These are phyloP conservation scores for Standfussiana lucernea DNA, from an alignment of 2,888 invertebrate genomes.

Conservation along the genomic window DNA sequence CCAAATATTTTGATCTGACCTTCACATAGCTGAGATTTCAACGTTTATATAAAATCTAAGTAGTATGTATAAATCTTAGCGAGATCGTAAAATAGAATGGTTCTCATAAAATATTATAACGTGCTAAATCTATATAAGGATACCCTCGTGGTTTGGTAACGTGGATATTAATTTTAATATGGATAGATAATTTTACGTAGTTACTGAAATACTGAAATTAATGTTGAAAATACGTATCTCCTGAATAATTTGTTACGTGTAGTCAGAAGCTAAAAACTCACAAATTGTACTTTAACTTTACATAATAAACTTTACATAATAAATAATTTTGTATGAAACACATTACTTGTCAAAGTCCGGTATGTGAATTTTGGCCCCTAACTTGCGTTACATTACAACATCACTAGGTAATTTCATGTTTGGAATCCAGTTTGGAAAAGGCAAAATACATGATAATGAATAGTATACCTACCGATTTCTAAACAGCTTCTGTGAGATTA, in stretches of 20 bases:
- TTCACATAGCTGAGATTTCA: slow-evolving; percentile 41
- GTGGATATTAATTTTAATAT: slow-evolving; percentile 46
- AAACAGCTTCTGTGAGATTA: neutral
- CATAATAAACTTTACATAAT: neutral
- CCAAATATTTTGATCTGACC: slow-evolving; percentile 41
- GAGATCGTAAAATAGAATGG: slow-evolving; percentile 47
- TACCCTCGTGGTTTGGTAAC: neutral
- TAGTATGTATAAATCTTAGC: slow-evolving; percentile 7
- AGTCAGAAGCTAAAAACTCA: neutral
- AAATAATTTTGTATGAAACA: neutral
- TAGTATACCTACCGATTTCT: neutral
- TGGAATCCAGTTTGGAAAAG: neutral
- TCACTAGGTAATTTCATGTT: neutral
- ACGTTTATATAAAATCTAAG: slow-evolving; percentile 18
- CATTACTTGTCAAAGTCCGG: neutral
- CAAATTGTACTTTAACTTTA: neutral
- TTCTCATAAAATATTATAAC: slow-evolving; percentile 53
- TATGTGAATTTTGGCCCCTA: neutral
- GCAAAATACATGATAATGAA: neutral
- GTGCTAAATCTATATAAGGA: slow-evolving; percentile 50
- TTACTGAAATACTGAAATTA: slow-evolving; percentile 1
- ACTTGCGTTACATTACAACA: neutral
- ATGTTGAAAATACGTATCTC: neutral
- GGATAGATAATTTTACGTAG: slow-evolving; percentile 8
- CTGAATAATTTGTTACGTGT: neutral